Conservation (phyloP, 2,888 invertebrate species). For the Phaedon cochleariae region DNA sequence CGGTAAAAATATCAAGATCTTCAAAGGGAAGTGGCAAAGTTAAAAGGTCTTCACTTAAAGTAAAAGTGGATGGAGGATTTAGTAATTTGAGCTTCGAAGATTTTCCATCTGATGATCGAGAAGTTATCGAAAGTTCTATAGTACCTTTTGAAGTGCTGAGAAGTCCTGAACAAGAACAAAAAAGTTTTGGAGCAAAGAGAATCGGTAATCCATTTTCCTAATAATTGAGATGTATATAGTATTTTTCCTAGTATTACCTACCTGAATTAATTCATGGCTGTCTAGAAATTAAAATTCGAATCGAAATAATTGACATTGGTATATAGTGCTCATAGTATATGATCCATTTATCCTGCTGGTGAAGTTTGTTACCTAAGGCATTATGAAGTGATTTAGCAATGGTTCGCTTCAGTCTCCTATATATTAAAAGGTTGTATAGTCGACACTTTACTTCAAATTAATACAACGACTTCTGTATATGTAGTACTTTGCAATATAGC, state of each 20-base stretch:
- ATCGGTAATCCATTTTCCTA: slow-evolving; percentile 67
- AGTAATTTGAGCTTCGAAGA: slow-evolving; percentile 81
- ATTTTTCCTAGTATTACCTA: not conserved
- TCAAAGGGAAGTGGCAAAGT: slow-evolving; percentile 52
- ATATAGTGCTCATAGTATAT: not conserved
- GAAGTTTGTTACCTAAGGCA: no score
- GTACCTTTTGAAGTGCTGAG: slow-evolving; percentile 73
- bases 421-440: no score
- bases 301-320: not conserved
- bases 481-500: no score
- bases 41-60: slow-evolving; percentile 50
- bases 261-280: not conserved
- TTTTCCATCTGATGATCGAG: slow-evolving; percentile 72
- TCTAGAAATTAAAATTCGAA: not conserved
- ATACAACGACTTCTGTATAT: no score
- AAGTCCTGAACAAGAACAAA: slow-evolving; percentile 65
- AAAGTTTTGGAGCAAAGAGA: slow-evolving; percentile 62
- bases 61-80: slow-evolving; percentile 66
- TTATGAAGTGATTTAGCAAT: no score
- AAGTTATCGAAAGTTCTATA: slow-evolving; percentile 59
- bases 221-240: no score
- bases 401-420: no score
- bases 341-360: no score
- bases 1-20: slow-evolving; percentile 54
- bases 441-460: no score